Conservation (phyloP, 2,888 invertebrate species). For the Poecilus cupreus region DNA sequence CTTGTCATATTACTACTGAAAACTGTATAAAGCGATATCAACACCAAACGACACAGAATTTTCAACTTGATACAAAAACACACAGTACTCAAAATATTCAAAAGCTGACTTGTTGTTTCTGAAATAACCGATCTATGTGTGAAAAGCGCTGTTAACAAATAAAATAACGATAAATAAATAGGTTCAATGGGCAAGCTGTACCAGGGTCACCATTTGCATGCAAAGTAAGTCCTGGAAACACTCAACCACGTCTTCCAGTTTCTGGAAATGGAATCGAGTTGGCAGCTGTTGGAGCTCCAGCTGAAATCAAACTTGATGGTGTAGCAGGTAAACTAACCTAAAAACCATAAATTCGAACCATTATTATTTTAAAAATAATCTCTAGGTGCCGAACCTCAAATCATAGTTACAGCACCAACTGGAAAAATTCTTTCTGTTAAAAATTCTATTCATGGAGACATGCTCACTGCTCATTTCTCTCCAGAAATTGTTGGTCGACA, state of each 20-base stretch:
- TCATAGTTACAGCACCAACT: conserved; percentile 88
- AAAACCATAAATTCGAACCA: neutral
- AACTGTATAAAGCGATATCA: no score
- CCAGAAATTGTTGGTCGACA: conserved; percentile 93
- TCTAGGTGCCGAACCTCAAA: conserved; percentile 77
- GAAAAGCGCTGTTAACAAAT: neutral
- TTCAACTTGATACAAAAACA: no score
- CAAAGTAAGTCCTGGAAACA: conserved; percentile 80
- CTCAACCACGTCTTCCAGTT: conserved; percentile 78
- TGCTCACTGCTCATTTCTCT: conserved; percentile 86
- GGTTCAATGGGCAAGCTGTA: conserved; percentile 83
- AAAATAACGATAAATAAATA: neutral
- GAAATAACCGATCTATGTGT: no score
- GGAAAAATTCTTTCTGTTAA: conserved; percentile 86
- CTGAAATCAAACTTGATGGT: conserved; percentile 77
- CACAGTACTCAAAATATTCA: no score
- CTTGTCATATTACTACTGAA: no score
- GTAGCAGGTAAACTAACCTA: conserved; percentile 69
- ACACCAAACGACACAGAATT: no score
- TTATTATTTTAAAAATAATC: conserved; percentile 68
- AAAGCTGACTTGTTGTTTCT: no score
- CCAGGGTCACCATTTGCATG: conserved; percentile 97
- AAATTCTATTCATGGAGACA: conserved; percentile 79
- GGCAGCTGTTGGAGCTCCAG: conserved; percentile 80
- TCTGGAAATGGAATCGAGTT: conserved; percentile 82